Base-by-base conservation (phyloP, 2,797 vertebrate genomes). In the Hippocampus kuda region DNA sequence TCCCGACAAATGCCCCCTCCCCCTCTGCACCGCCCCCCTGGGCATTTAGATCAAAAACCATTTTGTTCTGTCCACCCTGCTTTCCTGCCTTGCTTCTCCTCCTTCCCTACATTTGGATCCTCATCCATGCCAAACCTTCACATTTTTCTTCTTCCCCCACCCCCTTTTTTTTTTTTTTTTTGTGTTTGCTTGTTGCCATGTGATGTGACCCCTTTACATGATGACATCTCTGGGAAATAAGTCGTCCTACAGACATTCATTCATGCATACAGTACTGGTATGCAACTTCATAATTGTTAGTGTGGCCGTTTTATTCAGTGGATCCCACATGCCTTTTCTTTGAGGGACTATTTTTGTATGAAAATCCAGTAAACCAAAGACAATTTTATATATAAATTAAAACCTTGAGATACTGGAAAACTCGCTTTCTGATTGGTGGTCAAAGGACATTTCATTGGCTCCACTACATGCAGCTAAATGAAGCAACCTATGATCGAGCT, bases 391-490 rank as follows among this genome's bases (percentile, higher is more conserved):
- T 75, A 70, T 80, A 82, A 87, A 83, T 79, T n/a, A 73, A 60
- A 84, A 79, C 74, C 65, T 70, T 66, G 57, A 70, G 72, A 75
- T 67, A 75, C 68, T 24, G 41, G 22, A 24, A 42, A 41, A 44
- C 22, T 64, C 24, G 66, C 63, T 46, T 24, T 69, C 72, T 71
- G 70, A 79, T 79, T 70, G 80, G 69, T 30, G 34, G 30, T 54
- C 24, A 24, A 77, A 77, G 74, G 77, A 72, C 73, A 70, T 79
- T 65, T 54, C 77, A 65, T 70, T 66, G 70, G 68, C 75, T 71
- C 62, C 62, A 67, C 65, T 66, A 79, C 67, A 77, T 68, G 67
- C 76, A 59, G 75, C 76, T 81, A 85, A 87, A 86, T 82, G 79
- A 85, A 85, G 82, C 61, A 72, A 72, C 77, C 72, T 68, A 76